Percentiles rank a stretch among this genome's conserved stretches.
Conservation (phyloP, 1,140 invertebrate genomes). For the Alviniconcha marisindica region DNA sequence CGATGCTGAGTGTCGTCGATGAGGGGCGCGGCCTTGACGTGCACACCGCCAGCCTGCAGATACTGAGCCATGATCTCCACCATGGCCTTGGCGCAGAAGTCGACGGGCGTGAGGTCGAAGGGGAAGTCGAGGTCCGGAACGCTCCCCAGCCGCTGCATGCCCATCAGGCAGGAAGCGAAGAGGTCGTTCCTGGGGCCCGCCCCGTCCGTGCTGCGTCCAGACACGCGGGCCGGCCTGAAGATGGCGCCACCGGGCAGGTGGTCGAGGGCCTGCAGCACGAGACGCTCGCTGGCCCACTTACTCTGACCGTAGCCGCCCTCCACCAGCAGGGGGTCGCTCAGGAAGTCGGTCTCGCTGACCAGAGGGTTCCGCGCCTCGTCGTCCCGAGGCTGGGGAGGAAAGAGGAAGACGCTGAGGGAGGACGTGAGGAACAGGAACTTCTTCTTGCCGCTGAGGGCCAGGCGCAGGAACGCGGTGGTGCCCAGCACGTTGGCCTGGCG, state of each 20-base stretch:
- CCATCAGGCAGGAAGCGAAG: slow-evolving; percentile 53
- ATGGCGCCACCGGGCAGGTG: slow-evolving; percentile 62
- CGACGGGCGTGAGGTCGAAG: slow-evolving; percentile 60
- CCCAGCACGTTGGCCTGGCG: slow-evolving; percentile 56
- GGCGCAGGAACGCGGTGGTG: slow-evolving; percentile 59
- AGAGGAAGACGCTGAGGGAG: slow-evolving; percentile 58
- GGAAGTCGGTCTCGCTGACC: slow-evolving; percentile 49
- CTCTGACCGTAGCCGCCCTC: slow-evolving; percentile 61
- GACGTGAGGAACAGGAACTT: slow-evolving; percentile 60
- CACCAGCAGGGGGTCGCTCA: slow-evolving; percentile 51
- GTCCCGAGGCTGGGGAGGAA: slow-evolving; percentile 40
- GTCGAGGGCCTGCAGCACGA: slow-evolving; percentile 57
- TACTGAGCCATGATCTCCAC: slow-evolving; percentile 56
- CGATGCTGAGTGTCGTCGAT: background rate
- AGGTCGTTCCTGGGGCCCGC: slow-evolving; percentile 58
- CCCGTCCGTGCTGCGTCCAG: slow-evolving; percentile 52
- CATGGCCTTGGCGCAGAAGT: slow-evolving; percentile 57
- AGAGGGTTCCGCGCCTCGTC: background rate
- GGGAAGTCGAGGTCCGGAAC: slow-evolving; percentile 62
- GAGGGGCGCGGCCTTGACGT: background rate
- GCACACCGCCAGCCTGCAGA: slow-evolving; percentile 27
- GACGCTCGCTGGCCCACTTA: slow-evolving; percentile 63
- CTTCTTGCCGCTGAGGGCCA: slow-evolving; percentile 53
- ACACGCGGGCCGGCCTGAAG: slow-evolving; percentile 59
- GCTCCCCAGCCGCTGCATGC: slow-evolving; percentile 54